Evolutionary conservation across 2,888 invertebrate species (phyloP).

Genomic region (Diadegma fenestrale): DNA sequence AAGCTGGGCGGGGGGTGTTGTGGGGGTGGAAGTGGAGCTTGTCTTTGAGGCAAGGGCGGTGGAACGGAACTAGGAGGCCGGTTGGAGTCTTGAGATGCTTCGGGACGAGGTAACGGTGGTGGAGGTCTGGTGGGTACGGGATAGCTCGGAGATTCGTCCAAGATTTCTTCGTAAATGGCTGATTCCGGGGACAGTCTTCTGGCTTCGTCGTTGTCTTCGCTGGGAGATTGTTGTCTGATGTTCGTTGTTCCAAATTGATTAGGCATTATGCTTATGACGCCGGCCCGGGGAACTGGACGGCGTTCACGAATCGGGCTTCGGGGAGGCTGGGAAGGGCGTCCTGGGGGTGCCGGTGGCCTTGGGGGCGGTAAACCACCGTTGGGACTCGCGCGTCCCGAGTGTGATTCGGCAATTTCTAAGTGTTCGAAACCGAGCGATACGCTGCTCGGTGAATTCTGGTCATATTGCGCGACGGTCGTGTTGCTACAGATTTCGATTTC

Average conservation of each 20-base stretch:
- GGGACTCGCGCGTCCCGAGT: constrained; percentile 87
- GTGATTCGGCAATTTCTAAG: constrained; percentile 86
- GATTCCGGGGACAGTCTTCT: constrained; percentile 80
- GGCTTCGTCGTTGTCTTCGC: constrained; percentile 68
- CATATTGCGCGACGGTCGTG: constrained; percentile 92
- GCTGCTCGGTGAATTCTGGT: constrained; percentile 74
- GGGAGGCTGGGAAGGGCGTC: constrained; percentile 81
- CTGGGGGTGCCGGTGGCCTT: constrained; percentile 85
- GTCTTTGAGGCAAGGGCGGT: constrained; percentile 81
- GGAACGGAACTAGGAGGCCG: constrained; percentile 78
- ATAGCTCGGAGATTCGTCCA: constrained; percentile 79
- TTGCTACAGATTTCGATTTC: constrained; percentile 94
- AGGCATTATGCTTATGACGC: constrained; percentile 81
- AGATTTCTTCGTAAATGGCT: constrained; percentile 84
- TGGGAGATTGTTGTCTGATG: constrained; percentile 32
- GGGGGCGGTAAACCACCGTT: constrained; percentile 86
- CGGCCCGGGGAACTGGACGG: constrained; percentile 79
- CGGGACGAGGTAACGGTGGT: constrained; percentile 81
- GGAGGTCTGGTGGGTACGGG: constrained; percentile 82
- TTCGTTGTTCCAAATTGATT: constrained; percentile 75
- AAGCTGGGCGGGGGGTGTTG: constrained; percentile 83
- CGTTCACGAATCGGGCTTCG: constrained; percentile 80
- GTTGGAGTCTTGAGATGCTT: constrained; percentile 74
- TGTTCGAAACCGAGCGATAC: constrained; percentile 82
- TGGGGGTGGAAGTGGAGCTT: constrained; percentile 80